These are phyloP conservation scores for Uromys caudimaculatus DNA, from an alignment of 2,797 vertebrate species.

Conservation along the genomic window DNA sequence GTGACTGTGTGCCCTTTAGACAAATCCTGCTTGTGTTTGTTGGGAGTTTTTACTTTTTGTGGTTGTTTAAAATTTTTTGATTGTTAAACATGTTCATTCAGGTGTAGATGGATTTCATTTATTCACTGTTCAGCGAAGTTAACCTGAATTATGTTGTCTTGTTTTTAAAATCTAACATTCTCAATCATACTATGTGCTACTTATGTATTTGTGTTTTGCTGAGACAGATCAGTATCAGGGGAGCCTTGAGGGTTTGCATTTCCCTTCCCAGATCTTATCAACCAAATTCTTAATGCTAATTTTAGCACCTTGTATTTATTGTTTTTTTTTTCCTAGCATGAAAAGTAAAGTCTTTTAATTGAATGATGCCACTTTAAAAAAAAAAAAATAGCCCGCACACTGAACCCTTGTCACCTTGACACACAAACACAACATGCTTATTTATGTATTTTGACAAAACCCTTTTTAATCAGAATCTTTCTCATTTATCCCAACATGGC, in stretches of 20 bases:
- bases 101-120: slow-evolving; percentile 92
- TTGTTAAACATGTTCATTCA: slow-evolving; percentile 90
- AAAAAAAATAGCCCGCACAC: neutral
- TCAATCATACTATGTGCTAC: slow-evolving; percentile 86
- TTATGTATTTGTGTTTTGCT: slow-evolving; percentile 90
- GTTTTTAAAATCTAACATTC: slow-evolving; percentile 87
- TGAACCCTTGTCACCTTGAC: neutral
- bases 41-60: slow-evolving; percentile 83
- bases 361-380: slow-evolving; percentile 94
- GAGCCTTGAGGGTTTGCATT: slow-evolving; percentile 88
- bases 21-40: slow-evolving; percentile 85
- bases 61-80: slow-evolving; percentile 84
- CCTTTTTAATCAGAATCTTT: neutral
- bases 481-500: neutral
- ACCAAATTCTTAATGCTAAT: slow-evolving; percentile 89
- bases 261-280: slow-evolving; percentile 86
- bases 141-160: slow-evolving; percentile 87
- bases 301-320: slow-evolving; percentile 99
- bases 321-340: slow-evolving; percentile 80
- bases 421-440: neutral
- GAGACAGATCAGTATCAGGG: slow-evolving; percentile 87
- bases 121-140: slow-evolving; percentile 88
- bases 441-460: neutral
- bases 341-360: slow-evolving; percentile 91
- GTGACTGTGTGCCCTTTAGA: slow-evolving; percentile 83